These are phyloP conservation scores for Anhinga rufa DNA, from an alignment of 2,113 vertebrate species.

Conservation along the genomic window DNA sequence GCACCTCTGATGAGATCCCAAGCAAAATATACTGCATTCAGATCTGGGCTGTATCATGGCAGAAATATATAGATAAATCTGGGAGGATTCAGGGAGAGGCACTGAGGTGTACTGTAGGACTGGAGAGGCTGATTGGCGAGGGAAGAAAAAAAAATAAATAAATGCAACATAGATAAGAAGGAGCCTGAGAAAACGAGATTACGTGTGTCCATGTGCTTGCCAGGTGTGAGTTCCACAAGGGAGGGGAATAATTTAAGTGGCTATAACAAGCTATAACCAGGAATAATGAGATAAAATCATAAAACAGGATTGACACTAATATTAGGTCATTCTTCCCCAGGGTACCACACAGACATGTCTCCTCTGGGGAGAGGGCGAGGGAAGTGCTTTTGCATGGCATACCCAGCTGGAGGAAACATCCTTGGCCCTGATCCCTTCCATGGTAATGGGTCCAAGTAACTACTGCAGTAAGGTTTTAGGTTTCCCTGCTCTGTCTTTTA, in stretches of 20 bases:
- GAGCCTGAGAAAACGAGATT: neutral
- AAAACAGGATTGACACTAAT: neutral
- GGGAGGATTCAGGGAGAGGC: neutral
- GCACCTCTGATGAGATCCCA: slow-evolving; percentile 6
- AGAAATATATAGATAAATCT: neutral
- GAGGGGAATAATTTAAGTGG: neutral
- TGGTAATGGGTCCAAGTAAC: neutral
- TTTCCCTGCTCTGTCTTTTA: neutral
- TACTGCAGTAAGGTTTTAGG: neutral
- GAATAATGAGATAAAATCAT: neutral
- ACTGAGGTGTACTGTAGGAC: neutral
- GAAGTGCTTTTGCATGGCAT: neutral
- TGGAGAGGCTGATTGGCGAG: neutral
- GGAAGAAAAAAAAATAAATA: neutral
- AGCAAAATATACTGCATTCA: neutral
- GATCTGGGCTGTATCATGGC: neutral
- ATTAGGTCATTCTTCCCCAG: neutral
- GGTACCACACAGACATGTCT: neutral
- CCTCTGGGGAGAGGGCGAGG: neutral
- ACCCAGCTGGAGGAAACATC: neutral
- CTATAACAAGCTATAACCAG: neutral
- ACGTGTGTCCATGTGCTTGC: neutral
- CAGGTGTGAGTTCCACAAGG: neutral
- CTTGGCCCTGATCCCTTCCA: neutral
- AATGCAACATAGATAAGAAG: neutral